Evolutionary conservation across 2,797 vertebrate species (phyloP).

Genomic region (Euphonia xanthogaster): DNA sequence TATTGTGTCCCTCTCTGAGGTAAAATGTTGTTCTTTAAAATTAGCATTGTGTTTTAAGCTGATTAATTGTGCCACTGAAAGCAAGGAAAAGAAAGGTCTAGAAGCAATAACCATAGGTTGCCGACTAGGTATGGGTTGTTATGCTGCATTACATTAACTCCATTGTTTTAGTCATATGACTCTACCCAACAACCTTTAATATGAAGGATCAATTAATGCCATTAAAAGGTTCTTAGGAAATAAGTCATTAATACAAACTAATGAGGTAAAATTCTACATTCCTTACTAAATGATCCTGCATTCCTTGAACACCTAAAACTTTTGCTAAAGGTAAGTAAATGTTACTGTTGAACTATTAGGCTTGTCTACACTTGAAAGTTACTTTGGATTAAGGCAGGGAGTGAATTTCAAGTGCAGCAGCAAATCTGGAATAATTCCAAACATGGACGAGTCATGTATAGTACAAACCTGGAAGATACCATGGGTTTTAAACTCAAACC

Average conservation of each 20-base stretch:
- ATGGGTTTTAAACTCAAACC: background rate
- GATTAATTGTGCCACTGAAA: background rate
- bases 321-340: constrained; percentile 14
- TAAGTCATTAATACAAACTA: constrained; percentile 32
- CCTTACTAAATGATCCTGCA: background rate
- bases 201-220: background rate
- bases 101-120: background rate
- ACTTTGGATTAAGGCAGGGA: constrained; percentile 21
- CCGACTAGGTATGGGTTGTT: background rate
- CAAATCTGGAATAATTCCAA: constrained; percentile 32
- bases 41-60: background rate
- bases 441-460: background rate
- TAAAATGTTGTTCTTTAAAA: background rate
- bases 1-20: background rate
- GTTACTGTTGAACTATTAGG: background rate
- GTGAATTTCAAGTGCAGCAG: constrained; percentile 30
- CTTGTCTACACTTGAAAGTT: constrained; percentile 43
- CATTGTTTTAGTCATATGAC: background rate
- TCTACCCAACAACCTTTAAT: background rate
- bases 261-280: constrained; percentile 19
- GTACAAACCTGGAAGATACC: background rate
- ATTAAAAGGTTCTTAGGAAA: constrained; percentile 32
- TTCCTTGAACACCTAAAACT: constrained; percentile 38
- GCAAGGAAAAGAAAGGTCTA: background rate
- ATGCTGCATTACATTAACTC: background rate